Conservation (phyloP, 2,888 invertebrate species). For the Latheticus oryzae region DNA sequence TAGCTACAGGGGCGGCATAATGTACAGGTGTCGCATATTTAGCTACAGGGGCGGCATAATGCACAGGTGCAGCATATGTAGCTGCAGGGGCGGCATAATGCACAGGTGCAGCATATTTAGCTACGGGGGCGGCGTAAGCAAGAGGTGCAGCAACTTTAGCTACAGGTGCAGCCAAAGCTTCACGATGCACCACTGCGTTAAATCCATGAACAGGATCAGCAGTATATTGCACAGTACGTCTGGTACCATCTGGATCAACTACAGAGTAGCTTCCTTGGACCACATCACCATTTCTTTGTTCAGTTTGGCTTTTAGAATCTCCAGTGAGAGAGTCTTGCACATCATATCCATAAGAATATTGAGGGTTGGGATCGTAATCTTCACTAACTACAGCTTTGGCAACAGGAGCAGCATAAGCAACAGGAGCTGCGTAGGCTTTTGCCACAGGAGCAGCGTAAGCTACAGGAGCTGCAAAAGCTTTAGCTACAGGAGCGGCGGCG, state of each 20-base stretch:
- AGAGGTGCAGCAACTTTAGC: constrained; percentile 46
- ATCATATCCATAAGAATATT: constrained; percentile 67
- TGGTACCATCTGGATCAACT: constrained; percentile 72
- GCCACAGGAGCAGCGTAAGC: constrained; percentile 29
- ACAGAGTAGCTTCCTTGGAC: constrained; percentile 72
- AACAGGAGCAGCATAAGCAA: constrained; percentile 50
- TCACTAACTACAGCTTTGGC: constrained; percentile 46
- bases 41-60: constrained; percentile 48
- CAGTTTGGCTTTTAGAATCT: constrained; percentile 72
- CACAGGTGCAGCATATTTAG: constrained; percentile 46
- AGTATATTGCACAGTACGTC: constrained; percentile 67
- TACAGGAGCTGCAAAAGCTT: no score
- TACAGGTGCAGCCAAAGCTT: constrained; percentile 62
- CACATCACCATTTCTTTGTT: constrained; percentile 73
- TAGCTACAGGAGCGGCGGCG: constrained; percentile 33
- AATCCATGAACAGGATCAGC: constrained; percentile 66
- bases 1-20: constrained; percentile 41
- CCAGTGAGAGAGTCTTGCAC: constrained; percentile 69
- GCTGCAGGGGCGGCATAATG: constrained; percentile 41
- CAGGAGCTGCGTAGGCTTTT: constrained; percentile 35
- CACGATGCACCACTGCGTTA: constrained; percentile 69
- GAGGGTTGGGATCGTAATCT: constrained; percentile 61
- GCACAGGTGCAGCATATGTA: constrained; percentile 48
- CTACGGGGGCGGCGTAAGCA: constrained; percentile 37
- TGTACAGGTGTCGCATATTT: constrained; percentile 42